These are phyloP conservation scores for Mastomys coucha DNA, from an alignment of 2,113 vertebrate species.

Conservation along the genomic window DNA sequence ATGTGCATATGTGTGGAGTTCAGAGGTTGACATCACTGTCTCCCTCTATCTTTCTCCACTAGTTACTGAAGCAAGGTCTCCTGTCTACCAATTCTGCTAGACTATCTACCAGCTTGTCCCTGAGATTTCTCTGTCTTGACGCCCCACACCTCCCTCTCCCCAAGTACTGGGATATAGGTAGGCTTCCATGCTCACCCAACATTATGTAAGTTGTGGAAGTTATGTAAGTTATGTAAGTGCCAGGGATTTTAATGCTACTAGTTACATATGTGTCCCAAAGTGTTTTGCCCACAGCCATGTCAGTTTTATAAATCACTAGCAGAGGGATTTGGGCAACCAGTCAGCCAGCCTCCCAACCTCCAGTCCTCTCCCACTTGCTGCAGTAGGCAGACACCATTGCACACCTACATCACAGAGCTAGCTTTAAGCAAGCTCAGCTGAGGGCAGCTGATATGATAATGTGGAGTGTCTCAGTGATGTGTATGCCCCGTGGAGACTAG, in stretches of 20 bases:
- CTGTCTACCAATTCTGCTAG: background rate
- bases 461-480: background rate
- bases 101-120: background rate
- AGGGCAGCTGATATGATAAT: accelerated
- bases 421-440: background rate
- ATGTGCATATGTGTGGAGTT: background rate
- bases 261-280: too few relatives aligned
- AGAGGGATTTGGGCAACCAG: background rate
- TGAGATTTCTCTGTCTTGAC: background rate
- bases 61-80: background rate
- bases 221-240: too few relatives aligned
- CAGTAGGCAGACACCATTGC: background rate
- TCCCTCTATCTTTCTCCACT: background rate
- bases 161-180: background rate
- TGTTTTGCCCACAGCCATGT: background rate
- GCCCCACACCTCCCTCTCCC: too few relatives aligned
- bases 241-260: background rate
- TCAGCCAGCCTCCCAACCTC: background rate
- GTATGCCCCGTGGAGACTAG: background rate
- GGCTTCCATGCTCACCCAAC: too few relatives aligned
- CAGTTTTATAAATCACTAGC: background rate
- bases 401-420: too few relatives aligned
- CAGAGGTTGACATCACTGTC: background rate
- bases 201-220: too few relatives aligned
- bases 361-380: background rate